Base-by-base conservation (phyloP, 2,797 vertebrate species). In the Sebastes minor region DNA sequence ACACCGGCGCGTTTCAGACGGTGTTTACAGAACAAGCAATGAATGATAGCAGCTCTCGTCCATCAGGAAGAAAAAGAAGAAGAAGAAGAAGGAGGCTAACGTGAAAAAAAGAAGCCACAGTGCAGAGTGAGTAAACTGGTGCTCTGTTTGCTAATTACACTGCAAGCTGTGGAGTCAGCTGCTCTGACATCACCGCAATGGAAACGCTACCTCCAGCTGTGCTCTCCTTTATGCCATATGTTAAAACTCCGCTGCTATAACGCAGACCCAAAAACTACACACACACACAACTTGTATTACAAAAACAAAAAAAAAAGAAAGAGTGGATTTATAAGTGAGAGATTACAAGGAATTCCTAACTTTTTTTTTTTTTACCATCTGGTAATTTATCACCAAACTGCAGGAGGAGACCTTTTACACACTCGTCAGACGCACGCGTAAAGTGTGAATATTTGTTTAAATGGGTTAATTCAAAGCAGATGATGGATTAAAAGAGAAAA, bases 141-240 rank as follows among this genome's bases (percentile, higher is more conserved):
- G 96, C 95, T 95, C 96, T 95, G 96, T 96, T 95, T 97, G 96
- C 96, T 97, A 97, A 97, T 97, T 97, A 97, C 96, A 96, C 97
- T 95, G 96, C 97, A 97, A 97, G 97, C 97, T 97, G 97, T 97
- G 95, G 95, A 97, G 98, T 99, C 98, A 99, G 98, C 98, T 99
- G 98, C 98, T 99, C 98, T 99, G 98, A 99, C 98, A 99, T 99
- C 98, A 99, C 97, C 96, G 97, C 98, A 97, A 97, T 97, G 97
- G 97, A 98, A 99, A 98, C 97, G 97, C 97, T 98, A 97, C 97
- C 98, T 99, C 98, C 98, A 99, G 98, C 98, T 99, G 98, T 99
- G 98, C 98, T 96, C 96, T 96, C 96, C 97, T 98, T 98, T 97
- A 97, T 95, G 97, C 98, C 98, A 99, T 99, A 99, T 99, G 98